Base-by-base conservation (phyloP, 2,113 vertebrate species). In the Cheilinus undulatus region DNA sequence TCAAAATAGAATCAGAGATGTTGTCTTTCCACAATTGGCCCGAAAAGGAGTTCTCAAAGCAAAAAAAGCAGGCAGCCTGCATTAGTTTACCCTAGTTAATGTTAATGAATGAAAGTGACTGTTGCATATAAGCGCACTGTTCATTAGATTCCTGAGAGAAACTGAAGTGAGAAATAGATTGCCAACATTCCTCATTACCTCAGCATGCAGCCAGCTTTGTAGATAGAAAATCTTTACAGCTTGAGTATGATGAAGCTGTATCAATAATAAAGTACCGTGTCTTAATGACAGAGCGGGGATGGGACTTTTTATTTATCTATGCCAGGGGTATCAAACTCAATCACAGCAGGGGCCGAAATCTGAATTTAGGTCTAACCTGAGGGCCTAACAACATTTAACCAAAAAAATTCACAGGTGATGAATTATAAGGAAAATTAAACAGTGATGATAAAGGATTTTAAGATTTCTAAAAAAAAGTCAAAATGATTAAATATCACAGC, bases 121-220 rank as follows among this genome's bases (percentile, higher is more conserved):
- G 19, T 26, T 70, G 40, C 56, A 46, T 62, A 45, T 22, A 36
- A 42, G 43, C 64, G 56, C 22, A 53, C 46, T 30, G 2, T 48
- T 57, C 48, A 52, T 34, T 61, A 32, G 61, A 49, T 76, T 76
- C 64, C 38, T 5, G 0, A 34, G 69, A 80, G 74, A 72, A 71
- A 83, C 26, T 48, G 54, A 76, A 64, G 38, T 61, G 56, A 20
- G 42, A 45, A 45, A 14, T 62, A 57, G 48, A 60, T 60, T 78
- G 71, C 61, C 76, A 67, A 73, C 9, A 24, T 68, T 76, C 36
- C 60, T n/a, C 58, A 78, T 82, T 82, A 64, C 59, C 51, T 69
- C 23, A n/a, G 68, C 67, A 20, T 34, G 52, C 23, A 70, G 32
- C 19, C 57, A 43, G 57, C 71, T 79, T 68, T 60, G 53, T 74